Conservation (phyloP, 23 tunicate genomes). For the Trididemnum nubilum region DNA sequence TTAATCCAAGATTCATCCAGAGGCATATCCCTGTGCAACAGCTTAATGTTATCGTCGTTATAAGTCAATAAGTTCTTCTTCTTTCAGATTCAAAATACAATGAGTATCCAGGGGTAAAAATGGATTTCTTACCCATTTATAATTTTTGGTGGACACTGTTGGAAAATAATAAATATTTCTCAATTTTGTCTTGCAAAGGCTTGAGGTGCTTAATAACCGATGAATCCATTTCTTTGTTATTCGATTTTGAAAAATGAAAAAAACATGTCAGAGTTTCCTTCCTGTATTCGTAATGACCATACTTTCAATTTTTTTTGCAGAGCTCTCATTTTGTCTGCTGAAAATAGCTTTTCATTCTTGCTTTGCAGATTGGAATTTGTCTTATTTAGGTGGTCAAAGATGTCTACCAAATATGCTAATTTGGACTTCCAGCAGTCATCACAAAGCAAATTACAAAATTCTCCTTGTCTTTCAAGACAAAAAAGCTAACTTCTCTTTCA, state of each 20-base stretch:
- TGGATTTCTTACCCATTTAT: slow-evolving; percentile 18
- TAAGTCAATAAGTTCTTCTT: slow-evolving; percentile 21
- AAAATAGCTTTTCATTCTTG: slow-evolving; percentile 30
- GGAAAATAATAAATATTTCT: slow-evolving; percentile 24
- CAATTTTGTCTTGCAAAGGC: slow-evolving; percentile 17
- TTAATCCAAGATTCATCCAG: slow-evolving; percentile 12
- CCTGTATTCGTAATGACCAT: slow-evolving; percentile 28
- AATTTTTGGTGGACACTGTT: slow-evolving; percentile 4
- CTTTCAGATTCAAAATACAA: slow-evolving; percentile 8
- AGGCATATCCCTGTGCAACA: slow-evolving; percentile 11
- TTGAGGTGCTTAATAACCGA: slow-evolving; percentile 21
- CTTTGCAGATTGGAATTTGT: slow-evolving; percentile 34
- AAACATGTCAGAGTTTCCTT: slow-evolving; percentile 26
- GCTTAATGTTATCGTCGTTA: slow-evolving; percentile 24
- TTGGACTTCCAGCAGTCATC: slow-evolving; percentile 30
- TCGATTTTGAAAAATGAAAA: slow-evolving; percentile 17
- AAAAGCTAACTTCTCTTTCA: slow-evolving; percentile 11
- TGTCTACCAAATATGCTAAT: slow-evolving; percentile 35
- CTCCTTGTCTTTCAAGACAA: slow-evolving; percentile 30
- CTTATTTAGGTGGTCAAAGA: slow-evolving; percentile 33
- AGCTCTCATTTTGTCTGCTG: slow-evolving; percentile 29
- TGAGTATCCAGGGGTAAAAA: slow-evolving; percentile 14
- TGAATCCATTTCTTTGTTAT: slow-evolving; percentile 16
- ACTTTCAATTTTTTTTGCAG: slow-evolving; percentile 25
- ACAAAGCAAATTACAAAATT: slow-evolving; percentile 27